Base-by-base conservation (phyloP, 2,797 vertebrate genomes). In the Pogonophryne albipinna region DNA sequence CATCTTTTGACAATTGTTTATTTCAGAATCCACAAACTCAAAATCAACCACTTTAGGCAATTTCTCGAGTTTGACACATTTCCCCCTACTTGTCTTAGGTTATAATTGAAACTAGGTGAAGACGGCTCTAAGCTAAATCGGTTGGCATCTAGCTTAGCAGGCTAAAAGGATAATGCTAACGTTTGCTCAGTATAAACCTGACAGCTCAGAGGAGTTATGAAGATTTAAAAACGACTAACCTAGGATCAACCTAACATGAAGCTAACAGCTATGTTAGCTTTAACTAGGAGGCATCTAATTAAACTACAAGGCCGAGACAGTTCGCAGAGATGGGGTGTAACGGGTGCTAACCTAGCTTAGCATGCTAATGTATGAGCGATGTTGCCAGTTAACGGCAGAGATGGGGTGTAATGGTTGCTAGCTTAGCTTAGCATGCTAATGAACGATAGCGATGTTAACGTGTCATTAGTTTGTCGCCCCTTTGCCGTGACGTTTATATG, bases 281-380 rank as follows among this genome's bases (percentile, higher is more conserved):
- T 23, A 16, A 42, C 5, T 4, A 23, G 6, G 10, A 44, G 49
- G 12, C 27, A 27, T 49, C 17, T 50, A 17, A 20, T 58, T 45
- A 64, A 79, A 70, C 49, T 61, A 41, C 1, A 15, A 82, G 82
- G 76, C 74, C 78, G 61, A 77, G 17, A 44, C 47, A 66, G 34
- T 53, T 58, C 7, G 45, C 56, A 41, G 52, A 66, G 31, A 20
- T 1, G 16, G 49, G 68, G 12, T 76, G 60, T 52, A 77, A 60
- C 60, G 13, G 10, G 0, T n/a, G 77, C 64, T 82, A 78, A 14
- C 34, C 38, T 65, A 79, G 78, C 79, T 78, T 71, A 77, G 60
- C 34, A 38, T 38, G 34, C 34, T 38, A 38, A 9, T 38, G 34
- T 38, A 38, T 7, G 34, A 38, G 34, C 34, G 34, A 38, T 9